Base-by-base conservation (phyloP, 2,888 invertebrate species). In the Salpingus planirostris region DNA sequence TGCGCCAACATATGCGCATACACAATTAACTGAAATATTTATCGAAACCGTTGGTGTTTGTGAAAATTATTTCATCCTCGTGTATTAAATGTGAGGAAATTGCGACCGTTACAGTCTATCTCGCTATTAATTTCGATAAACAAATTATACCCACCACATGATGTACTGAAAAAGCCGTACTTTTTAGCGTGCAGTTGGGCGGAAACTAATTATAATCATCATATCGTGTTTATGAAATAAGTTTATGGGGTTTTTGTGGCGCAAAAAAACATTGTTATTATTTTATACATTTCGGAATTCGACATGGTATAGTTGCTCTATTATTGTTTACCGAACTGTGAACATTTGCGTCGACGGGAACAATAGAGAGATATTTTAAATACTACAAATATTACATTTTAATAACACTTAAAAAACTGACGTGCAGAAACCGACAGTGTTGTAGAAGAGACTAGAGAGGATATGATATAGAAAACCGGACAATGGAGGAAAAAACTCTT, bases 301-400 rank as follows among this genome's bases (percentile, higher is more conserved):
- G 46, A 44, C 42, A 46, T 43, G 47, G 33, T 33, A 35, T 45
- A 38, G 36, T 49, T 48, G 43, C 44, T 45, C 41, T 37, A 35
- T 49, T 43, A 38, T 38, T 39, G 43, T 40, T 41, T 40, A 47
- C 33, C 49, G 44, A 46, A 46, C 48, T 50, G 49, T 51, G 40
- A 48, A 52, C 37, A 39, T 40, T 39, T 44, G 32, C 37, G 32
- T 36, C 40, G 22, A 29, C 24, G 36, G 36, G n/a, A 43, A 39
- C 37, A 45, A 43, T 31, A 29, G 22, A 14, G 33, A 38, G 39
- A 38, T 36, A 39, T 36, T 44, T 42, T 42, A 43, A 41, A 45
- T 42, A 40, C 33, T 36, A 33, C 25, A 43, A 40, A 44, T 42
- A 43, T 37, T 35, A 25, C 33, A 29, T 33, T 43, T 40, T 35